Conservation (phyloP, 2,888 invertebrate genomes). For the Sarcophaga rosellei region DNA sequence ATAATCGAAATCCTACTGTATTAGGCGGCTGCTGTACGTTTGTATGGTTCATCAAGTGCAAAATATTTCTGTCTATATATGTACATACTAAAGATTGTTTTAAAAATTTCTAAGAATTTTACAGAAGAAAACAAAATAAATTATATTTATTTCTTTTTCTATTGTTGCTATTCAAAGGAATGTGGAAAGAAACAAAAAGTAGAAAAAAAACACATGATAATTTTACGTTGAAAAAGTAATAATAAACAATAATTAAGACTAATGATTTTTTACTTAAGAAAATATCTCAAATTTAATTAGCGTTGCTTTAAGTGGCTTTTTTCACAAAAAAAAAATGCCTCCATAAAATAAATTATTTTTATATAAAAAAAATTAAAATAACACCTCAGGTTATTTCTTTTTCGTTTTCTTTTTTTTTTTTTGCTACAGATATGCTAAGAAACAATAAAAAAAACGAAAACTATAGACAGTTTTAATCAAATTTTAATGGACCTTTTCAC, state of each 20-base stretch:
- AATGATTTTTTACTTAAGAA: conserved; percentile 41
- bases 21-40: background rate
- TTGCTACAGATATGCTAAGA: background rate
- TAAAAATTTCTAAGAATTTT: conserved; percentile 42
- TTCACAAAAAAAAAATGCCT: background rate
- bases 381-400: conserved; percentile 24
- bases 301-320: conserved; percentile 18
- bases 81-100: background rate
- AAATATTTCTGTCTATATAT: background rate
- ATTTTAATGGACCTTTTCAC: background rate
- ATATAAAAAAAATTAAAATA: conserved; percentile 4
- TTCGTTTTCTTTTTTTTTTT: background rate
- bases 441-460: conserved; percentile 3
- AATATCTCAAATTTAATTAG: conserved; percentile 40
- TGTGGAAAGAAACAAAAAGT: background rate
- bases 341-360: conserved; percentile 6
- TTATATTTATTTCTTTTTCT: background rate
- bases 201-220: conserved; percentile 39
- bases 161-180: too few relatives aligned
- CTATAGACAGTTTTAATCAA: background rate
- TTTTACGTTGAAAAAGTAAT: conserved; percentile 42
- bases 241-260: conserved; percentile 47
- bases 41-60: conserved; percentile 13
- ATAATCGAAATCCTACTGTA: conserved; percentile 18
- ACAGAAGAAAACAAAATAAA: conserved; percentile 21